Conservation (phyloP, 1,140 invertebrate species). For the Cyrtorhinus lividipennis region DNA sequence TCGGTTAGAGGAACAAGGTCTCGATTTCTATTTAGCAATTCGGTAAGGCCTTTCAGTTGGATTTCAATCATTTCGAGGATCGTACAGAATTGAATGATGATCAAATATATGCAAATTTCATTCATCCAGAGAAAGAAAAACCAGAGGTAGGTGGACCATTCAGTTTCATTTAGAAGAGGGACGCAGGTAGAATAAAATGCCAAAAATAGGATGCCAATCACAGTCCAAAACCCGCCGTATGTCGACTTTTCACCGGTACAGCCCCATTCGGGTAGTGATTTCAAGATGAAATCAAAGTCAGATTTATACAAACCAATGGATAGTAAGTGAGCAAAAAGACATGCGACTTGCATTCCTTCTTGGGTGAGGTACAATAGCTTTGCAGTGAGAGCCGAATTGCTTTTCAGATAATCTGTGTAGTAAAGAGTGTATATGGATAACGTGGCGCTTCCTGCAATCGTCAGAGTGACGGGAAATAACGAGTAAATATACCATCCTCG, state of each 20-base stretch:
- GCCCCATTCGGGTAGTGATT: neutral
- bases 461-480: neutral
- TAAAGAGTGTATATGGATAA: neutral
- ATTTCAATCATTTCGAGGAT: neutral
- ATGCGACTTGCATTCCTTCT: neutral
- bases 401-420: neutral
- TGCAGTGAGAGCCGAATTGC: neutral
- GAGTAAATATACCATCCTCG: neutral
- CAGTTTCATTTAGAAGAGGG: neutral
- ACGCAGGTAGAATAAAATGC: neutral
- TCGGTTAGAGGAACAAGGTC: neutral
- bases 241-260: neutral
- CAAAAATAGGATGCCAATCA: neutral
- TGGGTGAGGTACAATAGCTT: constrained; percentile 7
- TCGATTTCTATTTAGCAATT: neutral
- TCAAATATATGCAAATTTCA: constrained; percentile 2
- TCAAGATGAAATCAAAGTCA: neutral
- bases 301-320: neutral
- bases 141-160: neutral
- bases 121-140: neutral
- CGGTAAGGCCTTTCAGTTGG: constrained; percentile 1
- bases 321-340: neutral
- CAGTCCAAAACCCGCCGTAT: neutral
- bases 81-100: constrained; percentile 8
- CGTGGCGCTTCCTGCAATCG: neutral